Evolutionary conservation across 1,140 invertebrate genomes (phyloP).

Genomic region (Condylostylus longicornis): DNA sequence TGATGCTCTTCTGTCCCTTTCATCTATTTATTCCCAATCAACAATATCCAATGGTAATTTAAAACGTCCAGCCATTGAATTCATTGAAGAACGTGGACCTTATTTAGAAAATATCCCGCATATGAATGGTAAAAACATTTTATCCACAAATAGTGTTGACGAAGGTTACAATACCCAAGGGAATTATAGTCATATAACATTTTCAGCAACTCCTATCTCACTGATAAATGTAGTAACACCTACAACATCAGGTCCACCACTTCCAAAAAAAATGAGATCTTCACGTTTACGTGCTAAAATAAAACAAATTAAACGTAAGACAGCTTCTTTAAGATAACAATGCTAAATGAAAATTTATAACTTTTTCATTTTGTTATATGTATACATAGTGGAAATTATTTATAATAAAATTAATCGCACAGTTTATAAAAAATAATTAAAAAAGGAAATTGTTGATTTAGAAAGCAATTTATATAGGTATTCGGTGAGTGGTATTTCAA

Average conservation of each 20-base stretch:
- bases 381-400: too few species aligned
- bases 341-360: too few species aligned
- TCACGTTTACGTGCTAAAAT: too few species aligned
- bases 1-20: constrained; percentile 47
- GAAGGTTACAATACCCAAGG: constrained; percentile 8
- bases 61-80: constrained; percentile 1
- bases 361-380: too few species aligned
- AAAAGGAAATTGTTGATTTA: too few species aligned
- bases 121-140: constrained; percentile 10
- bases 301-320: too few species aligned
- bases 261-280: too few species aligned
- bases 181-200: constrained; percentile 5
- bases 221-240: constrained; percentile 6
- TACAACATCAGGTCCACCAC: neutral
- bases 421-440: too few species aligned
- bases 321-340: too few species aligned
- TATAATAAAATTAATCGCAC: too few species aligned
- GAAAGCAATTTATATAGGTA: too few species aligned
- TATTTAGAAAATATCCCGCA: constrained; percentile 4
- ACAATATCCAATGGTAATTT: constrained; percentile 10
- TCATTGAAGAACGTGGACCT: constrained; percentile 20
- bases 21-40: constrained; percentile 13
- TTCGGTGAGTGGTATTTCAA: too few species aligned
- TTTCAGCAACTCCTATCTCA: constrained; percentile 2
- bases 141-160: constrained; percentile 13